Evolutionary conservation across 1,140 invertebrate species (phyloP), one percentile per base, ranked within the genome.

Genomic region (Gonatopus flavifemur): DNA sequence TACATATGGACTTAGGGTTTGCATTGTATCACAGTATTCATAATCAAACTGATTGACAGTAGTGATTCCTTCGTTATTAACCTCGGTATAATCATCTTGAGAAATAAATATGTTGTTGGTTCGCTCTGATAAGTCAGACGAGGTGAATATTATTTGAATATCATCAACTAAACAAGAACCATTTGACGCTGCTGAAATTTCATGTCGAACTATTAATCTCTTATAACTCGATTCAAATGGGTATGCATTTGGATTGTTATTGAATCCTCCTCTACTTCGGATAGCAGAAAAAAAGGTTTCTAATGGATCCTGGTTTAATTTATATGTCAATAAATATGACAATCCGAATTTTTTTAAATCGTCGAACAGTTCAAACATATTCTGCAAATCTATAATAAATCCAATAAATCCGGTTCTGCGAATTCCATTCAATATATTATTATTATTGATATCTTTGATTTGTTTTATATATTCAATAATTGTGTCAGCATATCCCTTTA

Each of bases 201-300:
- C n/a, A n/a, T n/a, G n/a, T n/a, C n/a, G 16, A 13, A 39, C 18
- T 33, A 33, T n/a, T 8, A 44, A 15, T 9, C 42, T n/a, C 20
- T 44, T 44, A 16, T 44, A 44, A 10, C 28, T 31, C 15, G 7
- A 18, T 44, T 32, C 49, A 36, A 66, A 67, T 46, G 66, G 58
- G 7, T 37, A 15, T 8, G 49, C 56, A 40, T 62, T 69, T 4
- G 66, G 68, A 55, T 76, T 76, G 53, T 75, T 70, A 55, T 76
- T 77, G 44, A 56, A 67, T 9, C 74, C 64, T 16, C 67, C 62
- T 18, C 62, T 47, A 38, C 39, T 57, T 37, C 68, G 21, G n/a
- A 78, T 63, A 13, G 50, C 49, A 25, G 54, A 40, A 47, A 77
- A 77, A 55, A 76, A 72, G 4, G 62, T 52, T 56, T 77, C 72